phyloP scores from a whole-genome alignment of 2,888 invertebrate species.

The Sphaeridia pumilis region DNA sequence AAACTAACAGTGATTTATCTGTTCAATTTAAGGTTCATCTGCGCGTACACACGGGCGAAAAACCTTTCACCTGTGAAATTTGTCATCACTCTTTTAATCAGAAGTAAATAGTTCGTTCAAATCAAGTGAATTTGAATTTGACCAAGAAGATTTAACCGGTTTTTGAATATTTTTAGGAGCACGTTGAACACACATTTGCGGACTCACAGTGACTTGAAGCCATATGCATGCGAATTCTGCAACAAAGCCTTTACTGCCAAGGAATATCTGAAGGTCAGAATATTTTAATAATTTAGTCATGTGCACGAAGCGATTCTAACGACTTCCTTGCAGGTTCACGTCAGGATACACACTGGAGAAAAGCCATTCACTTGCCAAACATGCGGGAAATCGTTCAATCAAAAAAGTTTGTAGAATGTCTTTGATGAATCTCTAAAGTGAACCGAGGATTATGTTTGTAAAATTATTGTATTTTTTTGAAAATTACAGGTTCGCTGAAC shows the following conservation, averaged over 20 bases:
- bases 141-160: too few species aligned
- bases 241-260: slow-evolving; percentile 18
- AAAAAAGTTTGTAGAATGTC: too few species aligned
- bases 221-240: slow-evolving; percentile 16
- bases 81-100: slow-evolving; percentile 18
- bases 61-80: slow-evolving; percentile 17
- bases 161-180: too few species aligned
- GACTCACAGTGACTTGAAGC: slow-evolving; percentile 13
- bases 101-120: too few species aligned
- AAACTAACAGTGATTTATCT: too few species aligned
- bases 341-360: slow-evolving; percentile 15
- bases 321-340: too few species aligned
- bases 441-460: too few species aligned
- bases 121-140: too few species aligned
- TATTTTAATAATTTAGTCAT: too few species aligned
- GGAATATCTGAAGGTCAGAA: slow-evolving; percentile 15
- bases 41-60: slow-evolving; percentile 16
- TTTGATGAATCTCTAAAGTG: too few species aligned
- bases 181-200: slow-evolving; percentile 14
- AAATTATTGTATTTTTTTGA: too few species aligned
- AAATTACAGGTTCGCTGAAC: slow-evolving; percentile 16
- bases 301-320: too few species aligned
- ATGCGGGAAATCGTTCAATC: slow-evolving; percentile 17
- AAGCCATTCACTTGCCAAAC: slow-evolving; percentile 15
- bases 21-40: slow-evolving; percentile 11